These are phyloP conservation scores for Ormyrus nitidulus DNA, from an alignment of 2,888 invertebrate genomes.

Conservation along the genomic window DNA sequence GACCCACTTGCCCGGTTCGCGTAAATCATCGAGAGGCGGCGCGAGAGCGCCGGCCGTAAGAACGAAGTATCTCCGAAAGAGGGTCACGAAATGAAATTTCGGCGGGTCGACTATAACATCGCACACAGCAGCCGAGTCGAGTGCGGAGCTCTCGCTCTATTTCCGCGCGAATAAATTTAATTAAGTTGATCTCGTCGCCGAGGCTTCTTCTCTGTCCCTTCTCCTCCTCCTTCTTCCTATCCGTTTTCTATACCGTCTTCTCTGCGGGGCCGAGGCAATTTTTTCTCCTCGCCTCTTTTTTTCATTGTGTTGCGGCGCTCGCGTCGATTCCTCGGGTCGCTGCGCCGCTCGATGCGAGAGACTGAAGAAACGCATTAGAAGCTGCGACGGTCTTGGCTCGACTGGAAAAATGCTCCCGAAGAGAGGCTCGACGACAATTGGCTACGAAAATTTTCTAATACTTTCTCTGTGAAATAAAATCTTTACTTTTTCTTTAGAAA, in stretches of 20 bases:
- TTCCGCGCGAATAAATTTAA: conserved; percentile 59
- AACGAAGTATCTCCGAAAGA: conserved; percentile 18
- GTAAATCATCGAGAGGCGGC: conserved; percentile 8
- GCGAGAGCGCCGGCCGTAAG: not conserved
- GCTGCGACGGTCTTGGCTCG: conserved; percentile 2
- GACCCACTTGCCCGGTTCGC: conserved; percentile 30
- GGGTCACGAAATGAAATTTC: conserved; percentile 42
- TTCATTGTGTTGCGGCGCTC: not conserved
- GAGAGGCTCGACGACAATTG: not conserved
- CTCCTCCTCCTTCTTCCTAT: conserved; percentile 22
- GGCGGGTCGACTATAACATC: not conserved
- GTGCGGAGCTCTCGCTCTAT: conserved; percentile 45
- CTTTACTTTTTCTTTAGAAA: not conserved
- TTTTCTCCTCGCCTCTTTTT: not conserved
- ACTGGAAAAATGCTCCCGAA: conserved; percentile 9
- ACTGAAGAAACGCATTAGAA: conserved; percentile 29
- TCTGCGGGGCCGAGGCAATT: not conserved
- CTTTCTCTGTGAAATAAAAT: not conserved
- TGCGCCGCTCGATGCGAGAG: conserved; percentile 2
- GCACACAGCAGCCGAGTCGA: not conserved
- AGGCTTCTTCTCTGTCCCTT: not conserved
- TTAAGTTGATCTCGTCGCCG: conserved; percentile 51
- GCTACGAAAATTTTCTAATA: not conserved
- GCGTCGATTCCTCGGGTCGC: conserved; percentile 33
- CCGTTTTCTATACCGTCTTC: not conserved